Evolutionary conservation across 2,888 invertebrate species (phyloP).

Genomic region (Hirtodrosophila histrioides): DNA sequence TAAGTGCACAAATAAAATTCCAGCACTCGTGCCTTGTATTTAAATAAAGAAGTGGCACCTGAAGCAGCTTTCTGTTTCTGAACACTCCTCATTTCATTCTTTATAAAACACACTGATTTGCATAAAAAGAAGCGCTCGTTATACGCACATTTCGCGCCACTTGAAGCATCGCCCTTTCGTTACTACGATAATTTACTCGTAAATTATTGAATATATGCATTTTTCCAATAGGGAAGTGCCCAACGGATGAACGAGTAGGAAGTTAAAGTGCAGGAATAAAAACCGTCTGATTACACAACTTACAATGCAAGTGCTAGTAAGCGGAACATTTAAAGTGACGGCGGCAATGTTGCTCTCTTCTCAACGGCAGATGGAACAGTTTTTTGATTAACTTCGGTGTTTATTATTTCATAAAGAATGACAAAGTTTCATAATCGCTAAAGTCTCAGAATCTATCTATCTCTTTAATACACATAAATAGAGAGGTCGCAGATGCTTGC

Average conservation of each 20-base stretch:
- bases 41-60: constrained; percentile 32
- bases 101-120: constrained; percentile 63
- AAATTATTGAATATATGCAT: constrained; percentile 60
- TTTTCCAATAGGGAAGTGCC: constrained; percentile 25
- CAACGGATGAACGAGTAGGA: background rate
- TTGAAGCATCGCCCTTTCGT: constrained; percentile 34
- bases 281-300: background rate
- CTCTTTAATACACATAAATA: no score
- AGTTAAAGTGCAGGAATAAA: background rate
- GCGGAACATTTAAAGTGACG: no score
- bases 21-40: constrained; percentile 61
- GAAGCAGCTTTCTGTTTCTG: constrained; percentile 11
- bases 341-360: no score
- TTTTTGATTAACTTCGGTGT: no score
- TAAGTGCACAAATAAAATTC: constrained; percentile 62
- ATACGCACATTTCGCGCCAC: constrained; percentile 66
- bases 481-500: no score
- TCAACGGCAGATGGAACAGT: no score
- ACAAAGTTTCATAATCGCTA: no score
- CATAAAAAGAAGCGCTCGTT: constrained; percentile 63
- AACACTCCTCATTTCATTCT: constrained; percentile 60
- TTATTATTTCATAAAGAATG: no score
- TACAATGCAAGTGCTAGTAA: background rate
- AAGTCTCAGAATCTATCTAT: no score
- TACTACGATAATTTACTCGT: constrained; percentile 23